Base-by-base conservation (phyloP, 1,140 invertebrate genomes). In the Grapholita molesta region DNA sequence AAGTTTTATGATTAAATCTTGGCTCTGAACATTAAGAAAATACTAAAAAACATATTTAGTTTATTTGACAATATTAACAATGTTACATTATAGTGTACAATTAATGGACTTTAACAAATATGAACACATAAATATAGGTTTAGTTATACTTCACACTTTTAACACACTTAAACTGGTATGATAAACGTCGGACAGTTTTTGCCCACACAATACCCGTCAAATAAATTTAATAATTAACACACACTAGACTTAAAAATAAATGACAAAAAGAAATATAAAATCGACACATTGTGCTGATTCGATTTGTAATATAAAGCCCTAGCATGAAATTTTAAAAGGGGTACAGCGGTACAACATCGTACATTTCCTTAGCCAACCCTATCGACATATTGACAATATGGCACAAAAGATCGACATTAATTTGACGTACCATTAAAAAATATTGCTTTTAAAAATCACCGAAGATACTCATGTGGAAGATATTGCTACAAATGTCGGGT, bases 401-500 rank as follows among this genome's bases (percentile, higher is more conserved):
- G 42, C 74, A 88, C 85, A 90, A 89, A 84, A 73, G 74, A 80
- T 83, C 75, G 83, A 85, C 84, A 82, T 86, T 88, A 88, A 90
- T 88, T 88, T 86, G 86, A 88, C 86, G 76, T 86, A 84, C 79
- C 86, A 88, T 90, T 89, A 89, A 88, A n/a, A 87, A 86, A 87
- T 90, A 89, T 90, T 82, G 77, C 85, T 80, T 86, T 83, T 80
- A 84, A 88, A 84, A 85, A 85, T 83, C 79, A 80, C 72, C 75
- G 78, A 79, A 78, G 74, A 74, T 73, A 69, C 66, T 85, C 81
- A 74, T 69, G 86, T 73, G 82, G 79, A 88, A 90, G 85, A 86
- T 85, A 83, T 84, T 76, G 71, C 70, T 70, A 35, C 74, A 66
- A 82, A 78, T 79, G 80, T 68, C 80, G 69, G 65, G 61, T 68